Evolutionary conservation across 2,797 vertebrate species (phyloP).

Genomic region (Tangara arthus): DNA sequence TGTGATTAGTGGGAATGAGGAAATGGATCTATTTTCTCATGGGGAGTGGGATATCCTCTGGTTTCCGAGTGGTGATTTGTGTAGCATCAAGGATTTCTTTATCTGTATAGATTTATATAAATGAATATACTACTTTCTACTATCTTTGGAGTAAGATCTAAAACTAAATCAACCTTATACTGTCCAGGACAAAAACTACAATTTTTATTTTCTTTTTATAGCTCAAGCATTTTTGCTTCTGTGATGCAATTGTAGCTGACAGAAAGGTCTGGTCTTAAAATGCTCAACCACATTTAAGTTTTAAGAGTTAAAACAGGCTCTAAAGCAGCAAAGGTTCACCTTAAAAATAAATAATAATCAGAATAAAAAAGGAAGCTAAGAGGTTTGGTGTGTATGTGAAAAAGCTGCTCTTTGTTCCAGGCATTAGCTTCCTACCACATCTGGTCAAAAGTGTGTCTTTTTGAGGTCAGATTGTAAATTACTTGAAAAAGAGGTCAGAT

Average conservation of each 20-base stretch:
- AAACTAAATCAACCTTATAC: neutral
- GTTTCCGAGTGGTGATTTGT: neutral
- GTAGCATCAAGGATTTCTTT: neutral
- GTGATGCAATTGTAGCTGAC: neutral
- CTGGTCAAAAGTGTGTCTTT: neutral
- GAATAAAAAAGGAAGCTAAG: neutral
- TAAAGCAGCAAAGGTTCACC: neutral
- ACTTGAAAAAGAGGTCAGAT: neutral
- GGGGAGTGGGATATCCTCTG: neutral
- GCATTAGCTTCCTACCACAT: neutral
- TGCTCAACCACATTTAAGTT: neutral
- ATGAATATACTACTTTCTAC: neutral
- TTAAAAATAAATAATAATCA: neutral
- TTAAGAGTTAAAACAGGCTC: neutral
- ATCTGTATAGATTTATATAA: neutral
- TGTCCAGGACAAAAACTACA: neutral
- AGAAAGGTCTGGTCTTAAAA: neutral
- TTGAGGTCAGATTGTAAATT: neutral
- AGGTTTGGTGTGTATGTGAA: neutral
- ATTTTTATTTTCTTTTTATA: neutral
- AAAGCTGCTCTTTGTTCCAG: neutral
- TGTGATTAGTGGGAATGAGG: neutral
- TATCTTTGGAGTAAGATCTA: neutral
- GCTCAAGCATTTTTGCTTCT: neutral
- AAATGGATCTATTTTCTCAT: rapidly evolving